These are phyloP conservation scores for Clarias laeviceps DNA, from an alignment of 2,797 vertebrate genomes.

Conservation along the genomic window DNA sequence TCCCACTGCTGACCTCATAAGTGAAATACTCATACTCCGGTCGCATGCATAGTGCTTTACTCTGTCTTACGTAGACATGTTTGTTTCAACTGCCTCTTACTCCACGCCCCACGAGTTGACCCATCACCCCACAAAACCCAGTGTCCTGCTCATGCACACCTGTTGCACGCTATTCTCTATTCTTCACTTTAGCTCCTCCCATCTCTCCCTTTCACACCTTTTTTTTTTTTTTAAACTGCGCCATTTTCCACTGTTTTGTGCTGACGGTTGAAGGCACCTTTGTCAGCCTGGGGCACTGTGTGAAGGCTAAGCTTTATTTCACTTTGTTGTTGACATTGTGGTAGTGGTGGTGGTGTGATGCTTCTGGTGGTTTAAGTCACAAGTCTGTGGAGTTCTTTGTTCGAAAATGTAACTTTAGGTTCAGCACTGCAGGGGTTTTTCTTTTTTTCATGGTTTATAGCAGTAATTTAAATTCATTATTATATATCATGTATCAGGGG, in stretches of 20 bases:
- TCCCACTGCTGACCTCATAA: neutral
- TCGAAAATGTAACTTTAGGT: too few species aligned
- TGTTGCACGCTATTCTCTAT: slow-evolving; percentile 1
- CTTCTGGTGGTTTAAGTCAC: neutral
- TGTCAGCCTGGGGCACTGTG: slow-evolving; percentile 64
- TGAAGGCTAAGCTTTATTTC: slow-evolving; percentile 56
- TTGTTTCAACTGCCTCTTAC: neutral
- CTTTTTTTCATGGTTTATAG: too few species aligned
- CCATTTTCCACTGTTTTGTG: slow-evolving; percentile 33
- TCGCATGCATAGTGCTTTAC: neutral
- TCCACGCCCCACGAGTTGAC: neutral
- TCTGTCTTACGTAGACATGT: too few species aligned
- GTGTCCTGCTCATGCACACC: slow-evolving; percentile 4
- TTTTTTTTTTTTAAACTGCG: too few species aligned
- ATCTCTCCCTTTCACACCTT: slow-evolving; percentile 33
- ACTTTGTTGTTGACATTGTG: neutral
- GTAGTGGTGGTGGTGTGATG: slow-evolving; percentile 4
- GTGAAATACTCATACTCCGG: neutral
- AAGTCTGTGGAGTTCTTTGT: too few species aligned
- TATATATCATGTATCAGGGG: too few species aligned
- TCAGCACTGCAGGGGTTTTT: too few species aligned
- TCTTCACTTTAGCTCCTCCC: slow-evolving; percentile 18
- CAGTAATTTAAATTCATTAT: too few species aligned
- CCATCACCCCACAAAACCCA: neutral
- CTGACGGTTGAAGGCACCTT: slow-evolving; percentile 67